Conservation (phyloP, 2,797 vertebrate species). For the Aldrovandia affinis region DNA sequence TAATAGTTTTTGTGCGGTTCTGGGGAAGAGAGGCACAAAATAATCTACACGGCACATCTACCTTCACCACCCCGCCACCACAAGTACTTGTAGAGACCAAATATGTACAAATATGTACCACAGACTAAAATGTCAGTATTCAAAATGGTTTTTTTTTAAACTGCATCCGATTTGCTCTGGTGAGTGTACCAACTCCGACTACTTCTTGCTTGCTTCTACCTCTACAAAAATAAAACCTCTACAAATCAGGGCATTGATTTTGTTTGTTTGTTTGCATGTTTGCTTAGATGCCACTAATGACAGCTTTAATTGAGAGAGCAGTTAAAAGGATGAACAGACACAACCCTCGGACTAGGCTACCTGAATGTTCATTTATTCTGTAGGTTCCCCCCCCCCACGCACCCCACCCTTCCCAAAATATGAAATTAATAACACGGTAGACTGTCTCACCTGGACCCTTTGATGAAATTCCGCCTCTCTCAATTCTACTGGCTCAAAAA, state of each 20-base stretch:
- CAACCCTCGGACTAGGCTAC: background rate
- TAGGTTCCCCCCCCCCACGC: background rate
- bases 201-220: background rate
- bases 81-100: background rate
- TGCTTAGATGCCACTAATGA: background rate
- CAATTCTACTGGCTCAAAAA: background rate
- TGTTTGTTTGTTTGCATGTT: background rate
- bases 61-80: background rate
- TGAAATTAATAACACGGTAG: background rate
- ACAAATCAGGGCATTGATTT: slow-evolving; percentile 11
- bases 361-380: background rate
- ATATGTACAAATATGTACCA: slow-evolving; percentile 1
- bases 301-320: background rate
- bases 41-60: background rate
- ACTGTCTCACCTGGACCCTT: background rate
- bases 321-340: background rate
- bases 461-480: background rate
- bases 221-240: background rate
- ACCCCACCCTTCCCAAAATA: background rate
- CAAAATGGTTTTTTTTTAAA: too few species aligned
- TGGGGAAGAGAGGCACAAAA: background rate
- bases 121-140: slow-evolving; percentile 9
- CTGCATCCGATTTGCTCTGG: background rate
- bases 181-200: background rate
- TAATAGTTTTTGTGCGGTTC: background rate